A percentile compares a stretch with the other conserved stretches of the same genome.
Evolutionary conservation across 2,888 invertebrate species (phyloP).

Genomic region (Oligia strigilis): DNA sequence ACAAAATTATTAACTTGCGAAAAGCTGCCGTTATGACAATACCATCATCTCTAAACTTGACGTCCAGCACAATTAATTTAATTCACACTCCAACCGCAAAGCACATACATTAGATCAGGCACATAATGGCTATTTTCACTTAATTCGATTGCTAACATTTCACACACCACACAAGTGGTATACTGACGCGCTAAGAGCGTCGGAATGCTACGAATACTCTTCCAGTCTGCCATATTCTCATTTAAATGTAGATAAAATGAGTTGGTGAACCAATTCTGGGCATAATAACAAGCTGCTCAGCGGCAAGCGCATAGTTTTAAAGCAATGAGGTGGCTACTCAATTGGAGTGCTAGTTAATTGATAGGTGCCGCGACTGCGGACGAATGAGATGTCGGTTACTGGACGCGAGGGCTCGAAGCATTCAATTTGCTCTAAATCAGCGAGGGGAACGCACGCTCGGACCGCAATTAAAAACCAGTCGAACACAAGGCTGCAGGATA

Average conservation of each 20-base stretch:
- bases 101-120: constrained; percentile 67
- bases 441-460: constrained; percentile 73
- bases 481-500: constrained; percentile 77
- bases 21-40: constrained; percentile 81
- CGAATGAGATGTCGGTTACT: constrained; percentile 78
- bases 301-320: constrained; percentile 70
- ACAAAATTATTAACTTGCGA: constrained; percentile 80
- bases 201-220: constrained; percentile 66
- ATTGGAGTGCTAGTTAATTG: constrained; percentile 79
- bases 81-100: constrained; percentile 73
- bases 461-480: constrained; percentile 83
- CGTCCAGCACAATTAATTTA: constrained; percentile 80
- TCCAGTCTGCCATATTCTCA: constrained; percentile 65
- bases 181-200: constrained; percentile 57
- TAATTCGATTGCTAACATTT: constrained; percentile 69
- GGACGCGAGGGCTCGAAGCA: constrained; percentile 77
- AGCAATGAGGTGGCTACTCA: constrained; percentile 67
- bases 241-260: constrained; percentile 69
- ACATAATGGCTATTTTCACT: constrained; percentile 72
- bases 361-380: constrained; percentile 76
- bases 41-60: constrained; percentile 78
- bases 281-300: constrained; percentile 72
- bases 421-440: constrained; percentile 87
- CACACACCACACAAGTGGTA: constrained; percentile 59
- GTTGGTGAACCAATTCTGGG: constrained; percentile 71